Evolutionary conservation across 2,888 invertebrate genomes (phyloP), one percentile per base, ranked within the genome.

Genomic region (Drosophila atroscutellata): DNA sequence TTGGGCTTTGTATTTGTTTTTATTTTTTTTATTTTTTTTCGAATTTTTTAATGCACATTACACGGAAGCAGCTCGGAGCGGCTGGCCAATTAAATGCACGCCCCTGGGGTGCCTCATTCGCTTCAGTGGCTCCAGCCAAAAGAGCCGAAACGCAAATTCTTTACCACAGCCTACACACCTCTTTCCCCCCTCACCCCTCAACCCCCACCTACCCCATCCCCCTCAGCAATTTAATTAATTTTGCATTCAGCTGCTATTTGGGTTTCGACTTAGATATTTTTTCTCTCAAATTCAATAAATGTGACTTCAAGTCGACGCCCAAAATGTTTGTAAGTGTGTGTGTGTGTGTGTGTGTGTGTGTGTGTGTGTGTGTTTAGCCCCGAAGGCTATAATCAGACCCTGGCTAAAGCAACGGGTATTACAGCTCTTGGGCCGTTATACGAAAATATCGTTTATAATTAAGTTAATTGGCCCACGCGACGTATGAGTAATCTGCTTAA

Each of bases 401-500:
- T 18, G 42, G 49, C 32, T 26, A 28, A 15, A 50, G 42, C 49
- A 28, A 30, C 18, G 34, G 62, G 30, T 45, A 51, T 61, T 62
- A 42, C 11, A 11, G 28, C n/a, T 26, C 26, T 49, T 55, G 9
- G 45, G 39, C 60, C 20, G 50, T 59, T 64, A 39, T 49, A 61
- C 55, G 39, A 51, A 54, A 60, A 71, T 72, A 65, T 67, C 52
- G 65, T 80, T 77, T 71, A 72, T 77, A 85, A 81, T 84, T 80
- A 77, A 84, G 60, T 77, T 83, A 83, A 85, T 80, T 81, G 80
- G 71, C 66, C 81, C 77, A 77, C 62, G 75, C 71, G 77, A 81
- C 83, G 85, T 83, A 85, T 86, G 86, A 77, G 85, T 85, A 86
- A 86, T 86, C 81, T 72, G 65, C 65, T 75, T 75, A 80, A 54